These are phyloP conservation scores for Carollia perspicillata DNA, from an alignment of 2,113 vertebrate genomes.

Conservation along the genomic window DNA sequence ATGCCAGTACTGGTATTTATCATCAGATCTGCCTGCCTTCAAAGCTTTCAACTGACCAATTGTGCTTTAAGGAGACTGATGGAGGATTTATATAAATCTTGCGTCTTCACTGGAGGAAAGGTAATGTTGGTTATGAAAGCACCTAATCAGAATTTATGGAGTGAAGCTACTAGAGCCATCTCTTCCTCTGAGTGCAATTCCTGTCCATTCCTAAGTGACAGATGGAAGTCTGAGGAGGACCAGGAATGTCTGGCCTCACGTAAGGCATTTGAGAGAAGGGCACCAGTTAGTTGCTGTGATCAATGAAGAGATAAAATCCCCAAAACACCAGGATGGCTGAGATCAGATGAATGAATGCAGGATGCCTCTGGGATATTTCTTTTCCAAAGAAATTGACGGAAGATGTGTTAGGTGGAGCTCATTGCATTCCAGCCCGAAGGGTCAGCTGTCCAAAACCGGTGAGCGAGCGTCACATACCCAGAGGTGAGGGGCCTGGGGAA, in stretches of 20 bases:
- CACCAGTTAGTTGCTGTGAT: background rate
- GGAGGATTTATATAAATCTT: background rate
- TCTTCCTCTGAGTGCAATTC: background rate
- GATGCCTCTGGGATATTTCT: constrained; percentile 17
- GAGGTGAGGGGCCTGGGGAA: background rate
- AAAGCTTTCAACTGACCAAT: background rate
- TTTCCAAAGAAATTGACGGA: constrained; percentile 42
- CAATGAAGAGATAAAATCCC: background rate
- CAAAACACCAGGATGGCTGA: background rate
- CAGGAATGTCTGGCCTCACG: background rate
- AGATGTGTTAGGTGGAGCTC: background rate
- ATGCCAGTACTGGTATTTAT: background rate
- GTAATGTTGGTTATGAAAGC: background rate
- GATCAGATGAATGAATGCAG: constrained; percentile 4
- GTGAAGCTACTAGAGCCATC: background rate
- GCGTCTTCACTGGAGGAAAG: background rate
- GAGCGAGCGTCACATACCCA: background rate
- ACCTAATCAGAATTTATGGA: constrained; percentile 32
- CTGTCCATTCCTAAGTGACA: background rate
- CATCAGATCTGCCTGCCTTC: background rate
- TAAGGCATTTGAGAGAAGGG: background rate
- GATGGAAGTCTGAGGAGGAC: background rate
- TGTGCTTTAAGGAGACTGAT: background rate
- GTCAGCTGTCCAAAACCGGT: background rate
- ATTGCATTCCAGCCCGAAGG: constrained; percentile 2